These are phyloP conservation scores for Zophobas atratus DNA, from an alignment of 1,140 invertebrate genomes.

Conservation along the genomic window DNA sequence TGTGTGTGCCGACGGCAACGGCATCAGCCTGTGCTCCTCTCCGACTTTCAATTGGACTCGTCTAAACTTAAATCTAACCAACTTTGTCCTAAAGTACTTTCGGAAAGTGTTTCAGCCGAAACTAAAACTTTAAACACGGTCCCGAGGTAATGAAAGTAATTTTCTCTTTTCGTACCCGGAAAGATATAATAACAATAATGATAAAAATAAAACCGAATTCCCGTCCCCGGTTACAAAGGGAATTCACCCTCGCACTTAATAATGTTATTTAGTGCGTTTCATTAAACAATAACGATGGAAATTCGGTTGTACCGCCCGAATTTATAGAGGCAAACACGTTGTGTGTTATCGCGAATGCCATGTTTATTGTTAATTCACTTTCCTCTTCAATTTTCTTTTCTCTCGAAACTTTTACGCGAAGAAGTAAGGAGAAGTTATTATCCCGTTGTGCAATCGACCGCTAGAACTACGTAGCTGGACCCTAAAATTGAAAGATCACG, in stretches of 20 bases:
- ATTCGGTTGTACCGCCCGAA: neutral
- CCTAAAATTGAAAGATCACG: no score
- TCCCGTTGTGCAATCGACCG: no score
- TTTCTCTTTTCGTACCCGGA: neutral
- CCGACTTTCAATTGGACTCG: no score
- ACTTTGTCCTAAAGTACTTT: neutral
- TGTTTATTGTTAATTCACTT: neutral
- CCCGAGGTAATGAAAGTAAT: constrained; percentile 4
- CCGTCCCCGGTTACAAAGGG: no score
- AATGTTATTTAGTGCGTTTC: constrained; percentile 6
- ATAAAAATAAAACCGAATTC: neutral
- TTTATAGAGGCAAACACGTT: no score
- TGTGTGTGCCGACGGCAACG: neutral
- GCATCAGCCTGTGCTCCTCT: no score
- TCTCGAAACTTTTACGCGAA: neutral
- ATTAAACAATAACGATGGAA: neutral
- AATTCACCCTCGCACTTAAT: neutral
- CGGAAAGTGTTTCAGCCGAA: constrained; percentile 13
- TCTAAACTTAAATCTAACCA: no score
- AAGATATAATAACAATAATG: no score
- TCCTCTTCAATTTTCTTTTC: neutral
- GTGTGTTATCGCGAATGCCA: neutral
- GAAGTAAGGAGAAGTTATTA: no score
- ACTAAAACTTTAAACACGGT: neutral
- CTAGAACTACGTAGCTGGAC: no score